Percentiles rank a stretch among this genome's conserved stretches.
Conservation (phyloP, 2,113 vertebrate genomes). For the Corythoichthys haematopterus region DNA sequence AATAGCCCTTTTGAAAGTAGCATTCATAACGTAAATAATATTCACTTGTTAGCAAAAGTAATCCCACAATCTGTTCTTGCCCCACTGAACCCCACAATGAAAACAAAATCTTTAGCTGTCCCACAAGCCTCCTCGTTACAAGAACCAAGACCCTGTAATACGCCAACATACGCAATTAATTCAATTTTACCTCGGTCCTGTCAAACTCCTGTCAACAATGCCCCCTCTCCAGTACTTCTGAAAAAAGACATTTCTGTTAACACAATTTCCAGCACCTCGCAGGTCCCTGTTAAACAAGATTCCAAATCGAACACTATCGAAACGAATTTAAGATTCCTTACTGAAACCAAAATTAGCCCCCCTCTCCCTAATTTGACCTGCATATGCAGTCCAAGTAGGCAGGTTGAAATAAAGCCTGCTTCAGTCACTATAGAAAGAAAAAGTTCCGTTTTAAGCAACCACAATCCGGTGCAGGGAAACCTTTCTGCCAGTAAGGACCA, state of each 20-base stretch:
- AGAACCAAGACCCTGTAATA: slow-evolving; percentile 15
- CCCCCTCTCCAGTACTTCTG: background rate
- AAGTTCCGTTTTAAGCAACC: slow-evolving; percentile 8
- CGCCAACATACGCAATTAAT: slow-evolving; percentile 7
- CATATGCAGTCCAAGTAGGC: background rate
- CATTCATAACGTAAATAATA: slow-evolving; percentile 8
- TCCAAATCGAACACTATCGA: slow-evolving; percentile 18
- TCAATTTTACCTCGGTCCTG: slow-evolving; percentile 18
- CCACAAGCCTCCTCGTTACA: slow-evolving; percentile 29
- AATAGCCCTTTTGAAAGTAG: slow-evolving; percentile 16
- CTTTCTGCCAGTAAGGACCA: slow-evolving; percentile 18
- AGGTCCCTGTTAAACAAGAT: slow-evolving; percentile 11
- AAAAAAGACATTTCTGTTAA: slow-evolving; percentile 22
- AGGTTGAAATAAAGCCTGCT: slow-evolving; percentile 14
- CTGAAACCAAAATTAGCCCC: background rate
- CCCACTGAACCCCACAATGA: slow-evolving; percentile 9
- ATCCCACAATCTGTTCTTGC: slow-evolving; percentile 12
- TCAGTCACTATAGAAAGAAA: slow-evolving; percentile 25
- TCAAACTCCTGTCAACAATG: slow-evolving; percentile 13
- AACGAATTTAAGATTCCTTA: slow-evolving; percentile 10
- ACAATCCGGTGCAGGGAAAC: slow-evolving; percentile 16
- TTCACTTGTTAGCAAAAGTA: slow-evolving; percentile 4
- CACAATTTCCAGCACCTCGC: background rate
- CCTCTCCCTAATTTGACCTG: background rate
- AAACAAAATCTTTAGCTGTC: slow-evolving; percentile 22